Base-by-base conservation (phyloP, 2,888 invertebrate genomes). In the Synergus itoensis region DNA sequence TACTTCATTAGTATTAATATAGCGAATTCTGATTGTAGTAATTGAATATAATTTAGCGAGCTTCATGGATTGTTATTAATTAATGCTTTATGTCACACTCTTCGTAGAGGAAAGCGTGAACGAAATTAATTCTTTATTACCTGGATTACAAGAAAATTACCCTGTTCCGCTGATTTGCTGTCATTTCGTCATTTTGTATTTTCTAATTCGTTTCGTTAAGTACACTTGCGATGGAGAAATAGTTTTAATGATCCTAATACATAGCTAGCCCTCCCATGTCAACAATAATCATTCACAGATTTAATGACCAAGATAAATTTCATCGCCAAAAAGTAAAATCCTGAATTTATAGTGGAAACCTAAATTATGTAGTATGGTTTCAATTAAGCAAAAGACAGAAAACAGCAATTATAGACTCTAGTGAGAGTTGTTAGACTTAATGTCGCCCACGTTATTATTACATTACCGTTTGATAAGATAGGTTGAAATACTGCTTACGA, bases 381-480 rank as follows among this genome's bases (percentile, higher is more conserved):
- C 41, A 65, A 78, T 78, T 78, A 57, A 18, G 36, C 48, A 73
- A 73, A 73, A 41, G 21, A 18, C 41, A 76, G 57, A n/a, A 76
- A 62, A 62, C 28, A 76, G 62, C 62, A 62, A n/a, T 36, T 36
- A 36, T 43, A 63, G 43, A 43, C 21, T 45, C 28, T 40, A 41
- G 80, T 76, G 81, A 84, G 80, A 80, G 77, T 76, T 53, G 83
- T 82, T 80, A 84, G 84, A 84, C 84, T 16, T 80, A 84, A 79
- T 76, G 83, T 79, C 84, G 81, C 84, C 84, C 80, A 84, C 84
- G 81, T 81, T 28, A 28, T 28, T 28, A 28, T 28, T 78, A 77
- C 78, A 78, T 77, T 84, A 80, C 76, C 80, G 83, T 80, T 81
- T 78, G 80, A 84, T 83, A 84, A 83, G 83, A 83, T 80, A 81